These are phyloP conservation scores for Borostomias antarcticus DNA, from an alignment of 2,797 vertebrate species.

Conservation along the genomic window DNA sequence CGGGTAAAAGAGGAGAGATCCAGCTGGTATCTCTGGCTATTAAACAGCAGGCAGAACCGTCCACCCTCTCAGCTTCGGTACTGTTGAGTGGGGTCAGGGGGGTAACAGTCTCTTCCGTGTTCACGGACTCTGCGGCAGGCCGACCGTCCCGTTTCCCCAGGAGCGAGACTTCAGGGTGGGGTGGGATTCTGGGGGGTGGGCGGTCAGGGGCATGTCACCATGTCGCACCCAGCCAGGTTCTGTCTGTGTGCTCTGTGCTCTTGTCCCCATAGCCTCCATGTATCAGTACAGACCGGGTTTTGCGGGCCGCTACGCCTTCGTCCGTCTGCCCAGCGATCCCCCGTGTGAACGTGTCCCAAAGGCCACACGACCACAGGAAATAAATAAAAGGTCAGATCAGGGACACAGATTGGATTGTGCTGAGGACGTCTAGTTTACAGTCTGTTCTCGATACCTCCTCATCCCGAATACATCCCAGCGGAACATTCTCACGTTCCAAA, in stretches of 20 bases:
- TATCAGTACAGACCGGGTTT: constrained; percentile 39
- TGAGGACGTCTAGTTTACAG: constrained; percentile 38
- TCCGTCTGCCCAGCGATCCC: constrained; percentile 54
- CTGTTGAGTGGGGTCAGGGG: constrained; percentile 12
- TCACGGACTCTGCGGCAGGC: constrained; percentile 37
- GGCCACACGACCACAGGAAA: constrained; percentile 69
- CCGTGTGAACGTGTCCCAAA: constrained; percentile 53
- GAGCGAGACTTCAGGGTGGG: constrained; percentile 28
- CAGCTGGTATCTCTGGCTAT: constrained; percentile 16
- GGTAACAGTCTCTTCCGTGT: constrained; percentile 57
- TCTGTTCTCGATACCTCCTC: constrained; percentile 26
- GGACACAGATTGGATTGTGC: constrained; percentile 46
- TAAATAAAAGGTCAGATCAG: constrained; percentile 62
- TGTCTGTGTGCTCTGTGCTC: constrained; percentile 59
- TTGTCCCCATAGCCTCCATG: constrained; percentile 39
- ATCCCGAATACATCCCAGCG: constrained; percentile 34
- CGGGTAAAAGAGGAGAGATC: constrained; percentile 54
- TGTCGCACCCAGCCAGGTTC: constrained; percentile 46
- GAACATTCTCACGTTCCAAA: constrained; percentile 13
- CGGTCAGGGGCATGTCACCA: constrained; percentile 56
- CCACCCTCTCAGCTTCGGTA: neutral
- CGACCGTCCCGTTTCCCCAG: constrained; percentile 34
- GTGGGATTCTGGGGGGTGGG: constrained; percentile 8
- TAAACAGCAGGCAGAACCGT: constrained; percentile 10
- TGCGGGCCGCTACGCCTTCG: constrained; percentile 61